Evolutionary conservation across 2,797 vertebrate genomes (phyloP).

Genomic region (Pelobates cultripes): DNA sequence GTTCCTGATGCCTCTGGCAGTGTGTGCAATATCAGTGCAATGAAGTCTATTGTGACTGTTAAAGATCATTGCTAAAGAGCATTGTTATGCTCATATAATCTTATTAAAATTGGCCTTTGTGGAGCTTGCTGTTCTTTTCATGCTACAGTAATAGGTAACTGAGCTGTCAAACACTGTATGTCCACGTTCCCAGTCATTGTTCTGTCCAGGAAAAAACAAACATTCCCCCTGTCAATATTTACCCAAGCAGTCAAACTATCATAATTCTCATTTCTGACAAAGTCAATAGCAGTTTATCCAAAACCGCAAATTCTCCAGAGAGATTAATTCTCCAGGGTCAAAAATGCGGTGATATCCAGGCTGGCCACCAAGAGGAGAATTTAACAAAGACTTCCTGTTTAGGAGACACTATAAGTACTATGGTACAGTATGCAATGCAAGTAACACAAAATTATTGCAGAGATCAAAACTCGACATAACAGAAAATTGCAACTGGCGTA

Average conservation of each 20-base stretch:
- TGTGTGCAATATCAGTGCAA: background rate
- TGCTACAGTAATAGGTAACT: background rate
- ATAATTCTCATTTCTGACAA: constrained; percentile 16
- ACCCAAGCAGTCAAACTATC: background rate
- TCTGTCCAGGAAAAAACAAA: background rate
- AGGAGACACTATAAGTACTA: too few species aligned
- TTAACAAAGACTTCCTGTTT: too few species aligned
- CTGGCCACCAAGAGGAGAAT: too few species aligned
- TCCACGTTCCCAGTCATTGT: background rate
- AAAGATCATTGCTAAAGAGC: background rate
- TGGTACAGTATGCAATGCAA: too few species aligned
- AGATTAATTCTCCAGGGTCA: too few species aligned
- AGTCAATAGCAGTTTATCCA: constrained; percentile 15
- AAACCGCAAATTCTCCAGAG: too few species aligned
- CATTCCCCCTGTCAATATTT: constrained; percentile 22
- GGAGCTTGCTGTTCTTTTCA: background rate
- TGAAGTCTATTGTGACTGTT: background rate
- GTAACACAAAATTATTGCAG: too few species aligned
- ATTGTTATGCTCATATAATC: background rate
- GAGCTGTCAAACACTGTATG: background rate
- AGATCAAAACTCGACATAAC: too few species aligned
- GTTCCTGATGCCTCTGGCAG: too few species aligned
- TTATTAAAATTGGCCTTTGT: background rate
- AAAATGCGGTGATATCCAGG: too few species aligned
- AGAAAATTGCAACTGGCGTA: too few species aligned